Conservation (phyloP, 2,113 vertebrate genomes). For the Capra hircus region DNA sequence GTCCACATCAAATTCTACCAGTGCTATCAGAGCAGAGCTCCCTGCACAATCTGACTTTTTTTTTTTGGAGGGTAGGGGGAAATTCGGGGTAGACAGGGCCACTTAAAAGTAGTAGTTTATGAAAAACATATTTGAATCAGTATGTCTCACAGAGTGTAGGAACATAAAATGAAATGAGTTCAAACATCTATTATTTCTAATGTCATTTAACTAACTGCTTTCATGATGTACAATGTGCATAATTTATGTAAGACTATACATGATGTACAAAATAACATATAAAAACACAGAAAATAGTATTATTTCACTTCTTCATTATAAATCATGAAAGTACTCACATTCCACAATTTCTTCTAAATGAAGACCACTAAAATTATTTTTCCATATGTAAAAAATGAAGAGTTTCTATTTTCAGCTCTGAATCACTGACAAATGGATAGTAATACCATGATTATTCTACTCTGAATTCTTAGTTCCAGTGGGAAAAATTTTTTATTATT, state of each 20-base stretch:
- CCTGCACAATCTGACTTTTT: neutral
- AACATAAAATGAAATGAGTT: neutral
- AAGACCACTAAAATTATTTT: constrained; percentile 7
- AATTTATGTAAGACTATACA: neutral
- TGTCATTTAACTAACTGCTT: neutral
- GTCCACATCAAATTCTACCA: neutral
- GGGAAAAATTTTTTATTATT: neutral
- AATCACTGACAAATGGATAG: neutral
- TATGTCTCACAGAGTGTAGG: neutral
- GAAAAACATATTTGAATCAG: neutral
- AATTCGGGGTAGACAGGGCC: neutral
- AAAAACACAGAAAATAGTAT: neutral
- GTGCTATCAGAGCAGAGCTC: neutral
- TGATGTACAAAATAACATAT: neutral
- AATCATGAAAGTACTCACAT: neutral
- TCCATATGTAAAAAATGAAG: neutral
- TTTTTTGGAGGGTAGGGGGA: fast-evolving
- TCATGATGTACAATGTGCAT: neutral
- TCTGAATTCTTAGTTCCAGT: neutral
- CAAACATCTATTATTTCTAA: neutral
- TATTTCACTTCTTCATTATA: neutral
- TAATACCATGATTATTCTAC: neutral
- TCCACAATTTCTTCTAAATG: constrained; percentile 20
- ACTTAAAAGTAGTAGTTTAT: neutral
- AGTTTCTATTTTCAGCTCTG: constrained; percentile 21